Evolutionary conservation across 2,113 vertebrate genomes (phyloP).

Genomic region (Peucedramus taeniatus): DNA sequence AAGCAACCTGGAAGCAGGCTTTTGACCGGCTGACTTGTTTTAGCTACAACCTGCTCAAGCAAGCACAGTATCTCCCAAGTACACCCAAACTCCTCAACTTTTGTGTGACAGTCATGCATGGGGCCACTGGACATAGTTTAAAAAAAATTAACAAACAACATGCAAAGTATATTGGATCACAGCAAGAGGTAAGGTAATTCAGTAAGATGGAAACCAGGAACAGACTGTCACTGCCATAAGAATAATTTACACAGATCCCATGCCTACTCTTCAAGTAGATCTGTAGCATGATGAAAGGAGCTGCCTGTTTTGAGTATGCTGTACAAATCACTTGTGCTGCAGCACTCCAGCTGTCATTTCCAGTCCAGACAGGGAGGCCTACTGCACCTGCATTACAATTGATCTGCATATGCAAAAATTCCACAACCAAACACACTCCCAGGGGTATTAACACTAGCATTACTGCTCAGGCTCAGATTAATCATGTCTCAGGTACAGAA

Average conservation of each 20-base stretch:
- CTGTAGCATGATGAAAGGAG: background rate
- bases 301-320: background rate
- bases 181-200: background rate
- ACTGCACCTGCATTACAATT: background rate
- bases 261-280: background rate
- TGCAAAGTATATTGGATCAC: background rate
- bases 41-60: background rate
- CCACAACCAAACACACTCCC: background rate
- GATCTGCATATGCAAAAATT: background rate
- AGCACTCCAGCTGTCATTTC: background rate
- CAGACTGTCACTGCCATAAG: background rate
- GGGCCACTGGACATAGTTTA: rapidly evolving
- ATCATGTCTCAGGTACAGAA: background rate
- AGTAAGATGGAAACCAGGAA: background rate
- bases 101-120: background rate
- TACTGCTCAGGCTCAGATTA: background rate
- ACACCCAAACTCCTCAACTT: background rate
- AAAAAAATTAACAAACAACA: background rate
- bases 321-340: background rate
- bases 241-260: background rate
- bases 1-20: background rate
- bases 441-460: background rate
- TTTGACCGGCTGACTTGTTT: background rate
- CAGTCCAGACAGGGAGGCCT: background rate
- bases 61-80: background rate